A percentile compares a stretch with the other conserved stretches of the same genome.
Evolutionary conservation across 2,113 vertebrate genomes (phyloP).

Genomic region (Myrmecophaga tridactyla): DNA sequence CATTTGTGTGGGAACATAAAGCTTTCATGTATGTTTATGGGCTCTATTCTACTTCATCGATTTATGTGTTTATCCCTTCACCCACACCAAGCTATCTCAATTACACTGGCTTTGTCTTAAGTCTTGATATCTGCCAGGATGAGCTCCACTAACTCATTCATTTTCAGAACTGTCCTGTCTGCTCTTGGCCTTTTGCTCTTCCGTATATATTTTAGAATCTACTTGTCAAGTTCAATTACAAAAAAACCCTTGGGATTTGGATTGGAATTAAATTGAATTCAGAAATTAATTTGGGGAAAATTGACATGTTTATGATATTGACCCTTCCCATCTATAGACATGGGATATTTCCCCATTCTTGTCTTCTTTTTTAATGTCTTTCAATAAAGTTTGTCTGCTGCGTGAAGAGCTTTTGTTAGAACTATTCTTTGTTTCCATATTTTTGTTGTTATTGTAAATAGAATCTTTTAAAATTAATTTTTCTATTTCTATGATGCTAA

Average conservation of each 20-base stretch:
- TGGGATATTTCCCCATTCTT: neutral
- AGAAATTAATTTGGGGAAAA: neutral
- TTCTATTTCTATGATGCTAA: no score
- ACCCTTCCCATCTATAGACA: neutral
- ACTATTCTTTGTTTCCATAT: no score
- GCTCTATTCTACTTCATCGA: neutral
- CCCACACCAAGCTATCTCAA: rapidly evolving
- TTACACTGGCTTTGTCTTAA: neutral
- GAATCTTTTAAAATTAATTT: no score
- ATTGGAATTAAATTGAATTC: slow-evolving; percentile 25
- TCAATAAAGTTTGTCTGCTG: neutral
- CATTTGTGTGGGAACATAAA: neutral
- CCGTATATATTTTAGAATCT: neutral
- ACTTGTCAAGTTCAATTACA: neutral
- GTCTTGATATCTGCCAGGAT: neutral
- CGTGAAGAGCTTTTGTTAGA: no score
- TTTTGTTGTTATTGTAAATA: no score
- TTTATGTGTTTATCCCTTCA: rapidly evolving
- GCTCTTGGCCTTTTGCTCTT: neutral
- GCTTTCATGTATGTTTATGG: neutral
- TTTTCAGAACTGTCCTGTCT: neutral
- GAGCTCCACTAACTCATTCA: neutral
- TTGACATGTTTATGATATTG: neutral
- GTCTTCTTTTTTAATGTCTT: neutral
- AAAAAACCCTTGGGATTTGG: neutral